phyloP scores from a whole-genome alignment of 2,888 invertebrate species.

The Drosophila helvetica region DNA sequence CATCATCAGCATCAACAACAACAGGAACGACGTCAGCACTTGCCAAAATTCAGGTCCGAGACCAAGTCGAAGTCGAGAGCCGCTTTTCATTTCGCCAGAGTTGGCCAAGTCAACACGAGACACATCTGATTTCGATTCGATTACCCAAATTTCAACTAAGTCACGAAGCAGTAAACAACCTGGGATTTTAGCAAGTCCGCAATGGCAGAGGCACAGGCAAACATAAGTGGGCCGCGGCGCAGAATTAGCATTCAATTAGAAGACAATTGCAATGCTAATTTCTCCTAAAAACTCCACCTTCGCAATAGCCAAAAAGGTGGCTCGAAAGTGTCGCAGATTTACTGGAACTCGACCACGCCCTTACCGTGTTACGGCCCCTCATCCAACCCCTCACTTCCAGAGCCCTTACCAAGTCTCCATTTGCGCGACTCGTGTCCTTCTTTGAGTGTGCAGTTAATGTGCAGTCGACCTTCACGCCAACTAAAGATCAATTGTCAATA shows the following conservation, averaged over 20 bases:
- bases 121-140: constrained; percentile 67
- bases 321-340: constrained; percentile 64
- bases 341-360: constrained; percentile 35
- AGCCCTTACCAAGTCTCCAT: background rate
- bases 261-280: constrained; percentile 70
- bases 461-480: constrained; percentile 71
- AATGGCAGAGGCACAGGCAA: constrained; percentile 8
- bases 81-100: constrained; percentile 2
- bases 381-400: background rate
- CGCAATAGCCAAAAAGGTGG: constrained; percentile 27
- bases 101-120: constrained; percentile 41
- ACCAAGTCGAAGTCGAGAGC: constrained; percentile 21
- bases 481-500: constrained; percentile 72
- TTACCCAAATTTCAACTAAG: constrained; percentile 76
- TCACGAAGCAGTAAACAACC: constrained; percentile 66
- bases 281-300: constrained; percentile 50
- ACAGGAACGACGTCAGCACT: constrained; percentile 38
- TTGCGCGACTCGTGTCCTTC: constrained; percentile 15
- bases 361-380: constrained; percentile 4
- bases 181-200: constrained; percentile 63
- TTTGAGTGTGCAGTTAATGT: constrained; percentile 65
- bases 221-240: constrained; percentile 25
- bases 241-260: constrained; percentile 77
- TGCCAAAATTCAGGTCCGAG: constrained; percentile 46
- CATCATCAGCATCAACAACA: constrained; percentile 1